Evolutionary conservation across 2,888 invertebrate species (phyloP).

Genomic region (Amiota mariae): DNA sequence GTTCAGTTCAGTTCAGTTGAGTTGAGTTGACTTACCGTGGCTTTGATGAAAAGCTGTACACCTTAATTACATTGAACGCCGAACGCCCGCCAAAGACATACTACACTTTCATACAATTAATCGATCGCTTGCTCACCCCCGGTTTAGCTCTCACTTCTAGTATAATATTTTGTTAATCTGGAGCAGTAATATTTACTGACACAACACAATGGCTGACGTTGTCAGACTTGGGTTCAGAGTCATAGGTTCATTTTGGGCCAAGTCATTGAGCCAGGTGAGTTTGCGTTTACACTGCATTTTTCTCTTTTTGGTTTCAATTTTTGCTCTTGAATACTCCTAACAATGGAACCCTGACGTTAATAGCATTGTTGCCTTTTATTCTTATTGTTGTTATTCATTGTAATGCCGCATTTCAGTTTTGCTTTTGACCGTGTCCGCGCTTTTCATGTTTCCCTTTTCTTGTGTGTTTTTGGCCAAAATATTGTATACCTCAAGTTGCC

Average conservation of each 20-base stretch:
- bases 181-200: constrained; percentile 19
- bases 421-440: neutral
- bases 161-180: constrained; percentile 11
- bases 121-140: neutral
- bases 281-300: neutral
- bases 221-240: constrained; percentile 25
- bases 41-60: constrained; percentile 1
- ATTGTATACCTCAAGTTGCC: constrained; percentile 62
- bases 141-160: neutral
- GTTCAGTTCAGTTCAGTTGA: neutral
- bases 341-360: neutral
- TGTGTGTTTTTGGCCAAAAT: constrained; percentile 58
- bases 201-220: constrained; percentile 6
- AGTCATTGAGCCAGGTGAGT: constrained; percentile 21
- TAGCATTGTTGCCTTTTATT: neutral
- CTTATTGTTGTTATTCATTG: neutral
- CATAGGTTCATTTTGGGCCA: constrained; percentile 7
- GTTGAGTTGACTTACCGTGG: constrained; percentile 19
- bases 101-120: too few species aligned
- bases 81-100: too few species aligned
- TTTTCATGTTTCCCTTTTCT: neutral
- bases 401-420: neutral
- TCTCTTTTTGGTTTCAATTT: neutral
- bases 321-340: neutral
- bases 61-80: constrained; percentile 4